Percentiles rank a stretch among this genome's conserved stretches.
phyloP scores from a whole-genome alignment of 2,797 vertebrate genomes.

The Phalanger gymnotis region DNA sequence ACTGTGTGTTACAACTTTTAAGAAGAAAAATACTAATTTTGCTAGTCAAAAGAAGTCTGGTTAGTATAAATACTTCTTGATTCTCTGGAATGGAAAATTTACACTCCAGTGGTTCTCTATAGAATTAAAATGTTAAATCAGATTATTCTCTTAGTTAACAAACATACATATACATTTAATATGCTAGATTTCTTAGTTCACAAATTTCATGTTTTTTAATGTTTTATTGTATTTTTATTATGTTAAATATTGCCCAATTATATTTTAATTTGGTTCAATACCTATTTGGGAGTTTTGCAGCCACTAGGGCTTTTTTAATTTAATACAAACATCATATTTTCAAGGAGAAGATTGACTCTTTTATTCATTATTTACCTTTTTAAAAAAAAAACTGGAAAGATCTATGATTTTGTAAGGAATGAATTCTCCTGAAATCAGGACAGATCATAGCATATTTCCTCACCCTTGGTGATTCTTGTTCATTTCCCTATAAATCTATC shows the following conservation, averaged over 20 bases:
- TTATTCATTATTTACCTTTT: neutral
- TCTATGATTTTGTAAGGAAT: neutral
- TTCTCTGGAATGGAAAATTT: neutral
- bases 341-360: neutral
- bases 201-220: neutral
- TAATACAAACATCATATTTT: neutral
- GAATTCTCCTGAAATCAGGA: neutral
- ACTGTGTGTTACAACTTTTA: conserved; percentile 82
- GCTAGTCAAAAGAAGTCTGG: conserved; percentile 75
- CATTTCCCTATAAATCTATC: neutral
- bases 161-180: fast-evolving
- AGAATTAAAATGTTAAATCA: fast-evolving
- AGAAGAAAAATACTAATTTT: conserved; percentile 78
- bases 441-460: neutral
- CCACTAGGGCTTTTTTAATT: neutral
- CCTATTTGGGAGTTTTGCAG: neutral
- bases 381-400: neutral
- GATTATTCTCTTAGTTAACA: fast-evolving
- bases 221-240: neutral
- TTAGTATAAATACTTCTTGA: conserved; percentile 62
- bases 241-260: neutral
- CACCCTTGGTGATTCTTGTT: neutral
- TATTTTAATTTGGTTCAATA: neutral
- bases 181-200: neutral
- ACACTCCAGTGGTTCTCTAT: fast-evolving